These are phyloP conservation scores for Lydus trimaculatus DNA, from an alignment of 2,888 invertebrate genomes.

Conservation along the genomic window DNA sequence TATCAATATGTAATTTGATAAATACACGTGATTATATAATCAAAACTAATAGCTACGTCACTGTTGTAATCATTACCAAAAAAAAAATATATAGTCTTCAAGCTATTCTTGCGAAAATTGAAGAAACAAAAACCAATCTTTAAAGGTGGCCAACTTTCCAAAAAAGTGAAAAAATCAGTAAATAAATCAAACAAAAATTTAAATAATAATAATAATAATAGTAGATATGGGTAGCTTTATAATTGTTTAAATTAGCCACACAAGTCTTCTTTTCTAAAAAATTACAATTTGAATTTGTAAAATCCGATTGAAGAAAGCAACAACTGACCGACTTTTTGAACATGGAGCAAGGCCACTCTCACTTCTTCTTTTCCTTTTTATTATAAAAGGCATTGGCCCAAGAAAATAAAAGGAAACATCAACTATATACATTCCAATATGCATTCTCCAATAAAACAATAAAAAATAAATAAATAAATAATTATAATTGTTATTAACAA, in stretches of 20 bases:
- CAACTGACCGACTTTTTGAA: constrained; percentile 49
- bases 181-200: background rate
- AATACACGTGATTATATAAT: background rate
- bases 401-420: constrained; percentile 21
- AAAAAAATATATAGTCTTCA: background rate
- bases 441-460: background rate
- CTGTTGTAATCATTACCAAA: background rate
- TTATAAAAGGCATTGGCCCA: constrained; percentile 29
- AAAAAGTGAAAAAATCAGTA: background rate
- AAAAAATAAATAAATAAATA: background rate
- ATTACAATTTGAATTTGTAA: background rate
- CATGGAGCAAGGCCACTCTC: constrained; percentile 56
- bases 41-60: background rate
- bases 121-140: background rate
- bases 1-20: background rate
- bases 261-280: background rate
- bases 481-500: background rate
- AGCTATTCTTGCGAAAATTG: background rate
- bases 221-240: too few relatives aligned
- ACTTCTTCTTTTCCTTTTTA: constrained; percentile 39
- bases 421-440: background rate
- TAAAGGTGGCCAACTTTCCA: background rate
- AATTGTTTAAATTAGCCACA: background rate
- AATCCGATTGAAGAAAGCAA: constrained; percentile 52
- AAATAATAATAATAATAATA: background rate